Percentiles rank a stretch among this genome's conserved stretches.
Evolutionary conservation across 2,888 invertebrate species (phyloP).

Genomic region (Norana najaformis): DNA sequence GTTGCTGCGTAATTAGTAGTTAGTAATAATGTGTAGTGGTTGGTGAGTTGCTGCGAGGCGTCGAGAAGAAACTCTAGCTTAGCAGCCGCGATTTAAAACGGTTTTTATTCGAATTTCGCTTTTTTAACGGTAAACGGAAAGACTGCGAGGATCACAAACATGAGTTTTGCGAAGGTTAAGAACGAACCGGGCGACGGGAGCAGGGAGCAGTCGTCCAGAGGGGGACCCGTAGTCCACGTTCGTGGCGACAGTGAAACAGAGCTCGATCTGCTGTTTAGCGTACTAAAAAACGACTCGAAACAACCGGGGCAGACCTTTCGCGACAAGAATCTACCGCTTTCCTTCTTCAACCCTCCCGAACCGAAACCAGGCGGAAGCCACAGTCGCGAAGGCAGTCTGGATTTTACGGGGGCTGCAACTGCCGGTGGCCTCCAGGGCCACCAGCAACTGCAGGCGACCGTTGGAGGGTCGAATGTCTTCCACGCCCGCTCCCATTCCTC

Average conservation of each 20-base stretch:
- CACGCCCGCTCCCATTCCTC: slow-evolving; percentile 38
- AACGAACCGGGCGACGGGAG: neutral
- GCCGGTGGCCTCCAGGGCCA: slow-evolving; percentile 20
- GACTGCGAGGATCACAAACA: neutral
- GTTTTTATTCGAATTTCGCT: neutral
- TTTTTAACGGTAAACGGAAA: neutral
- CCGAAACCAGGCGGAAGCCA: slow-evolving; percentile 33
- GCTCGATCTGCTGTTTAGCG: slow-evolving; percentile 37
- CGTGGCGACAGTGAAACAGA: slow-evolving; percentile 36
- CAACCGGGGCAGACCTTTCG: slow-evolving; percentile 32
- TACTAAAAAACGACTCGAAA: slow-evolving; percentile 35
- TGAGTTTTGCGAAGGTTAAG: slow-evolving; percentile 18
- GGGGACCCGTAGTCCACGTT: slow-evolving; percentile 35
- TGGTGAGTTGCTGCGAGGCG: neutral
- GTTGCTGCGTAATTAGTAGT: neutral
- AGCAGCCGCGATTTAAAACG: neutral
- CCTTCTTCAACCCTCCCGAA: slow-evolving; percentile 38
- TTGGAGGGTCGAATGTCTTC: slow-evolving; percentile 25
- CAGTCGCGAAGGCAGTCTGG: slow-evolving; percentile 36
- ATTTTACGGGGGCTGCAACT: slow-evolving; percentile 25
- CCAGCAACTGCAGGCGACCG: slow-evolving; percentile 2
- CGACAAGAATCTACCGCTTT: slow-evolving; percentile 35
- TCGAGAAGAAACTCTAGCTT: neutral
- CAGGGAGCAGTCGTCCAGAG: neutral
- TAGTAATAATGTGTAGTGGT: neutral